These are phyloP conservation scores for Pipra filicauda DNA, from an alignment of 2,113 vertebrate species.

Conservation along the genomic window DNA sequence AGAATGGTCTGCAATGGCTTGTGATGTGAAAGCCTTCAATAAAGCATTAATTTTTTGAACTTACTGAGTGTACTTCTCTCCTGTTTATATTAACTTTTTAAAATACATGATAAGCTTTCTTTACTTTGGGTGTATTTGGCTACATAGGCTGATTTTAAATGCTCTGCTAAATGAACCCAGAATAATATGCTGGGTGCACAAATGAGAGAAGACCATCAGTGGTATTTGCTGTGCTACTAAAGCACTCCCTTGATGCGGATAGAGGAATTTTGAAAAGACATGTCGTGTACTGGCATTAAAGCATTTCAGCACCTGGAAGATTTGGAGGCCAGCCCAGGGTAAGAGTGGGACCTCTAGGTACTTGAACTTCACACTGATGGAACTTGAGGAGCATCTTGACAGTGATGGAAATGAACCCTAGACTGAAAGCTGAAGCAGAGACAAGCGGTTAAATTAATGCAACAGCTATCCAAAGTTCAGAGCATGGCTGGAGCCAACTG, in stretches of 20 bases:
- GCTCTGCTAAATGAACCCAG: not conserved
- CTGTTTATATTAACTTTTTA: not conserved
- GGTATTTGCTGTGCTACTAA: not conserved
- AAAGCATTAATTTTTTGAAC: not conserved
- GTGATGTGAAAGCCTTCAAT: not conserved
- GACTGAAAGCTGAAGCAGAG: not conserved
- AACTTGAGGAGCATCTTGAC: not conserved
- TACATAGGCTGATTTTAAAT: not conserved
- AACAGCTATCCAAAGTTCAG: not conserved
- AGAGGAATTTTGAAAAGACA: not conserved
- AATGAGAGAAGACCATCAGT: not conserved
- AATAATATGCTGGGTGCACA: not conserved
- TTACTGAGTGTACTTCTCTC: not conserved
- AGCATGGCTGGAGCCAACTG: not conserved
- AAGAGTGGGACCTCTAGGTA: not conserved
- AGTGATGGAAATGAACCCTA: constrained; percentile 2
- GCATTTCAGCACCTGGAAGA: not conserved
- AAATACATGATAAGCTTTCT: not conserved
- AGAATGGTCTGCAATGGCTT: not conserved
- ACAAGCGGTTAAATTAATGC: not conserved
- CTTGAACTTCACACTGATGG: constrained; percentile 3
- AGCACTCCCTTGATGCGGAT: not conserved
- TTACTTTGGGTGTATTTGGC: not conserved
- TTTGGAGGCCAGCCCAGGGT: constrained; percentile 7
- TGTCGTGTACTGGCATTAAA: not conserved